phyloP scores from a whole-genome alignment of 2,113 vertebrate genomes.

The Psittacus erithacus region DNA sequence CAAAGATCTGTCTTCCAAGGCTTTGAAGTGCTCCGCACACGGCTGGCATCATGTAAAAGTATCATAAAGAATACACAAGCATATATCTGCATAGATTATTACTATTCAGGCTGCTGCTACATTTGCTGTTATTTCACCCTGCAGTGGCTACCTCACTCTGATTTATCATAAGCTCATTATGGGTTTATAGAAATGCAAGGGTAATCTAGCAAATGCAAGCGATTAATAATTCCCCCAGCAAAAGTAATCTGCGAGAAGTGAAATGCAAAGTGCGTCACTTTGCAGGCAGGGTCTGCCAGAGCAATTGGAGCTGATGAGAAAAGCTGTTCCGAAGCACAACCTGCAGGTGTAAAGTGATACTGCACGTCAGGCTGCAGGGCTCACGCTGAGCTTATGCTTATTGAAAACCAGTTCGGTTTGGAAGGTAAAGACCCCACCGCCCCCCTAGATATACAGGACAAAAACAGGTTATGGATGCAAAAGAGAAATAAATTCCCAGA shows the following conservation, averaged over 20 bases:
- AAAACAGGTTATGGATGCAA: accelerated
- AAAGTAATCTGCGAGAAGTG: background rate
- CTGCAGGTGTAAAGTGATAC: background rate
- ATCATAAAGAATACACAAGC: background rate
- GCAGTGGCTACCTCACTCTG: background rate
- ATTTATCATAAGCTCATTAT: background rate
- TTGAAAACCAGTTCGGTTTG: accelerated
- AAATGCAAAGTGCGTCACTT: background rate
- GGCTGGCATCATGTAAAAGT: background rate
- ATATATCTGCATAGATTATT: background rate
- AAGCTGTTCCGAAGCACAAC: slow-evolving; percentile 43
- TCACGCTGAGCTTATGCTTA: accelerated
- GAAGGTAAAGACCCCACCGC: background rate
- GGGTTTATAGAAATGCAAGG: background rate
- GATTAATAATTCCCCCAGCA: background rate
- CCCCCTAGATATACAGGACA: too few relatives aligned
- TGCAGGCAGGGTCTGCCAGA: accelerated
- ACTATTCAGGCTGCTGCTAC: background rate
- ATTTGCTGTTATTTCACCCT: background rate
- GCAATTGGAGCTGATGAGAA: background rate
- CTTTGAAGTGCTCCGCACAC: background rate
- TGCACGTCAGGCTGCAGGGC: background rate
- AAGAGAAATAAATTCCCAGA: too few relatives aligned
- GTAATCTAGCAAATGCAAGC: background rate
- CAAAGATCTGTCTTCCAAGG: background rate